Evolutionary conservation across 2,888 invertebrate genomes (phyloP).

Genomic region (Drosophila glabriapex): DNA sequence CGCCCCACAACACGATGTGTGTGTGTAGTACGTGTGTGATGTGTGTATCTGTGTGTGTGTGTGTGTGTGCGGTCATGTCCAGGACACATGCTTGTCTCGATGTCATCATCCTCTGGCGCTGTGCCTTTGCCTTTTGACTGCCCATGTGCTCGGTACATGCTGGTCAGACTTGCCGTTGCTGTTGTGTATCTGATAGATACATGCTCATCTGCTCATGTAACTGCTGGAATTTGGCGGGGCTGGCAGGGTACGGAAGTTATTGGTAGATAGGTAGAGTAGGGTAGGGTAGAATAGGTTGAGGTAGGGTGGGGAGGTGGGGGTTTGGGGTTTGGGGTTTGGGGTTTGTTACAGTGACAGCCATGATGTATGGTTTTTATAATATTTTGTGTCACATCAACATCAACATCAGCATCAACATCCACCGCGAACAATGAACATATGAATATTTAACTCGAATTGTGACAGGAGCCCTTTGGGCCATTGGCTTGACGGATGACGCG

Average conservation of each 20-base stretch:
- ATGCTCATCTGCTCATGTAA: slow-evolving; percentile 13
- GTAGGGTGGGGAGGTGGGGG: neutral
- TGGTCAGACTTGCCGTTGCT: slow-evolving; percentile 15
- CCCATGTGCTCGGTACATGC: slow-evolving; percentile 3
- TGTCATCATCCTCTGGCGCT: slow-evolving; percentile 57
- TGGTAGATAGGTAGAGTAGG: neutral
- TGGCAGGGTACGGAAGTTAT: neutral
- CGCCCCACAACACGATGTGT: neutral
- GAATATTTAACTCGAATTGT: slow-evolving; percentile 71
- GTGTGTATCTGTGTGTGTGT: neutral
- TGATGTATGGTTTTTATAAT: slow-evolving; percentile 76
- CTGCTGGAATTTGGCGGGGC: too few relatives aligned
- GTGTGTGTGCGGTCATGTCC: slow-evolving; percentile 44
- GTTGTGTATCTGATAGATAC: slow-evolving; percentile 33
- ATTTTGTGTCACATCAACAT: slow-evolving; percentile 76
- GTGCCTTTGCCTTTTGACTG: slow-evolving; percentile 55
- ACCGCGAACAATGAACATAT: slow-evolving; percentile 39
- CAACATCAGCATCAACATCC: slow-evolving; percentile 35
- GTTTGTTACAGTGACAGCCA: slow-evolving; percentile 54
- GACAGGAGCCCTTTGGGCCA: slow-evolving; percentile 44
- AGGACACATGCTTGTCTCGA: slow-evolving; percentile 58
- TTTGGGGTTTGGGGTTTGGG: neutral
- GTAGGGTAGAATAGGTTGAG: neutral
- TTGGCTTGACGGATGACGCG: slow-evolving; percentile 52
- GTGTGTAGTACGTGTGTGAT: neutral